Base-by-base conservation (phyloP, 2,113 vertebrate genomes). In the Leptobrachium leishanense region DNA sequence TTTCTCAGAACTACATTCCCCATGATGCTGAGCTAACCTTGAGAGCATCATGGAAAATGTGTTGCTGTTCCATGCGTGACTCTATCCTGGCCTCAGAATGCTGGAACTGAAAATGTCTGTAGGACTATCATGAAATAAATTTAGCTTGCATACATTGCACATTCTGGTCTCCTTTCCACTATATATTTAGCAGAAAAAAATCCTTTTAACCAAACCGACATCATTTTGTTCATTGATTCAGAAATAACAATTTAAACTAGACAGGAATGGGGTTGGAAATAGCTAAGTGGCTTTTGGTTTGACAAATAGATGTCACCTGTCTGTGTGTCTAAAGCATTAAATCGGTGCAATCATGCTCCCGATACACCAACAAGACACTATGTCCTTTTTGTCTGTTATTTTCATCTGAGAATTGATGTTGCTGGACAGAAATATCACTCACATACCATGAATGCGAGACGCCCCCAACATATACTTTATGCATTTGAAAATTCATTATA, bases 171-270 rank as follows among this genome's bases (percentile, higher is more conserved):
- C 46, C 4, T 1, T 50, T 50, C 46, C 46, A 50, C 46, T 50
- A 5, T 50, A 50, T 50, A 50, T 50, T 50, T 50, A 50, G 46
- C 4, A 50, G 8, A 5, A 53, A 65, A 65, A 66, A 75, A 40
- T 12, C 50, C 44, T 64, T 50, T 62, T 10, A 66, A 53, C n/a
- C 10, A 69, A 76, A 76, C 40, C 41, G 43, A 68, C 53, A 76
- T 76, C 53, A 76, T 43, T 68, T 68, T 59, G 75, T 69, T 68
- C 66, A 76, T 15, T 20, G 64, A 46, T 68, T 57, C 64, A 55
- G 74, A 77, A 77, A 42, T 59, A 69, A 77, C 42, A 39, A 13
- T 46, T 44, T 68, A 55, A 76, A 75, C 42, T 5, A 57, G 54
- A 54, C 12, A 41, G 66, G 6, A 12, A 62, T 15, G 54, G 63